Evolutionary conservation across 2,113 vertebrate species (phyloP).

Genomic region (Malurus cyaneus): DNA sequence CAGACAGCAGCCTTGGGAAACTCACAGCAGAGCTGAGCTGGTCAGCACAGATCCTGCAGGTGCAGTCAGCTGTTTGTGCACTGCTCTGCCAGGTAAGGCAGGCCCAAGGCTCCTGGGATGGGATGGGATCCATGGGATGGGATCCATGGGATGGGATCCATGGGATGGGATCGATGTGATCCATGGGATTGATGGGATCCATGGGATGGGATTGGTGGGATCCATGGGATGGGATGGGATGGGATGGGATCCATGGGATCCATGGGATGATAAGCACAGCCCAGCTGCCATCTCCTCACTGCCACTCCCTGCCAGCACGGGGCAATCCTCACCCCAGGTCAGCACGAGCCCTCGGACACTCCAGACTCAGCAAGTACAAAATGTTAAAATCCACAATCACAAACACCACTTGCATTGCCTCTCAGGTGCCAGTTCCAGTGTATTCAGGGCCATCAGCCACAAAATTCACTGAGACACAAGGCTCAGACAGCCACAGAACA

Average conservation of each 20-base stretch:
- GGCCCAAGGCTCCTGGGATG: too few species aligned
- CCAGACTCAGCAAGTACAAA: neutral
- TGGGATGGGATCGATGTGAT: too few species aligned
- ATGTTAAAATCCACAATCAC: neutral
- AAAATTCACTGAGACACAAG: neutral
- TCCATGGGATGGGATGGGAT: too few species aligned
- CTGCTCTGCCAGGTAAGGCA: neutral
- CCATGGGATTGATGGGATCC: too few species aligned
- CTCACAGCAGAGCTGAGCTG: neutral
- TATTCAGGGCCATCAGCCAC: neutral
- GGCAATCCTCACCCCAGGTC: neutral
- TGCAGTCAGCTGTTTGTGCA: neutral
- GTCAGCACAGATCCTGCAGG: rapidly evolving
- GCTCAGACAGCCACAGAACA: neutral
- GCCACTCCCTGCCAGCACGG: neutral
- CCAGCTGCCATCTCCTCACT: neutral
- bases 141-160: too few species aligned
- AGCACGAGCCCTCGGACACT: neutral
- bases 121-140: too few species aligned
- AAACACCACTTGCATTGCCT: neutral
- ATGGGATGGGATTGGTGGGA: too few species aligned
- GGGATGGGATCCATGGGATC: too few species aligned
- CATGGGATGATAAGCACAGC: neutral
- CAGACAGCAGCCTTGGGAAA: neutral
- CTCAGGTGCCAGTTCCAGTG: neutral